Conservation (phyloP, 2,113 vertebrate genomes). For the Tenebrosternarchus preto region DNA sequence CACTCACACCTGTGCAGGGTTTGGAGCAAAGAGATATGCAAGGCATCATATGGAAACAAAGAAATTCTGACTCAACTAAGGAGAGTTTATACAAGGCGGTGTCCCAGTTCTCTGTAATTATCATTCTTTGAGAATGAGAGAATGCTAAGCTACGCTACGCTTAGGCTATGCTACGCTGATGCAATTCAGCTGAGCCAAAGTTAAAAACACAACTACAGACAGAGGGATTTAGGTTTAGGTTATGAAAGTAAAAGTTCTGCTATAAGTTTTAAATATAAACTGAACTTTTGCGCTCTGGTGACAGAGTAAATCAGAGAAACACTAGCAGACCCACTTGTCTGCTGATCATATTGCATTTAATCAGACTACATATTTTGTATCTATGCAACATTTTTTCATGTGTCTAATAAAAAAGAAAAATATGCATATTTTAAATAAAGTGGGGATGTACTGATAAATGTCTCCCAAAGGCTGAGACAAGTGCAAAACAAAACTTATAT, state of each 20-base stretch:
- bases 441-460: no score
- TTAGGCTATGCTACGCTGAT: constrained; percentile 55
- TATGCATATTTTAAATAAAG: no score
- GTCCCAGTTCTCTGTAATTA: constrained; percentile 75
- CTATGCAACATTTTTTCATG: no score
- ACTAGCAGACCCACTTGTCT: not conserved
- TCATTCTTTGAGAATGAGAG: constrained; percentile 74
- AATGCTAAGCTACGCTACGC: constrained; percentile 59
- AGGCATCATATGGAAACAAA: constrained; percentile 71
- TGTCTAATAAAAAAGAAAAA: no score
- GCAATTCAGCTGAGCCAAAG: not conserved
- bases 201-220: constrained; percentile 24
- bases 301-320: not conserved
- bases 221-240: no score
- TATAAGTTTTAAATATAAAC: not conserved
- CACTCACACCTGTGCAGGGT: constrained; percentile 56
- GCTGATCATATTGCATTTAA: constrained; percentile 53
- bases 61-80: constrained; percentile 70
- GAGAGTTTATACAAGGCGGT: constrained; percentile 76
- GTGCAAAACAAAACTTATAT: no score
- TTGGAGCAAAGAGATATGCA: constrained; percentile 66
- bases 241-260: no score
- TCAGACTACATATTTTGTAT: constrained; percentile 2
- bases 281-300: not conserved
- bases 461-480: no score